phyloP scores from a whole-genome alignment of 2,113 vertebrate genomes.

The Pachycephala philippinensis region DNA sequence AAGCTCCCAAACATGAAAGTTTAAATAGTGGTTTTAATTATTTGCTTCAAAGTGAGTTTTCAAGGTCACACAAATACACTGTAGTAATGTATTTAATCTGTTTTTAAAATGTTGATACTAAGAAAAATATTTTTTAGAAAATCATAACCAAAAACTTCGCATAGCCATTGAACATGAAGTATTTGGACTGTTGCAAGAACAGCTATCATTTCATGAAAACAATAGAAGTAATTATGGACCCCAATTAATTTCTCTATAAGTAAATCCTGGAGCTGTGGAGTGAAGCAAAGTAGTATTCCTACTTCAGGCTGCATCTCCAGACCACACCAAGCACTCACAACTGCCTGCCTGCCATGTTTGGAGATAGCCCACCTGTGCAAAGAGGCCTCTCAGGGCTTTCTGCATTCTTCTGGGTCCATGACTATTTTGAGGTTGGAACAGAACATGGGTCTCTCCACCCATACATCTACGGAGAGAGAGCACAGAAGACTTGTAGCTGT shows the following conservation, averaged over 20 bases:
- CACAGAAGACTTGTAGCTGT: neutral
- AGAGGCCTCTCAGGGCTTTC: neutral
- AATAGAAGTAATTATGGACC: neutral
- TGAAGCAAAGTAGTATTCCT: neutral
- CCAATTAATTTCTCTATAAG: neutral
- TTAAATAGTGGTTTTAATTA: neutral
- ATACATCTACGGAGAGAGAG: neutral
- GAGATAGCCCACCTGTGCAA: neutral
- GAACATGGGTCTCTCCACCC: neutral
- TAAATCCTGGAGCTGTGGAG: neutral
- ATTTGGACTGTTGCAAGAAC: neutral
- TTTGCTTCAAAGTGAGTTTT: neutral
- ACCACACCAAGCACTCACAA: neutral
- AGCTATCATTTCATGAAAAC: neutral
- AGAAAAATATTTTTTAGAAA: neutral
- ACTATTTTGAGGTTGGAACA: neutral
- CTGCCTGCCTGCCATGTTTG: neutral
- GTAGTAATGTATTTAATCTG: neutral
- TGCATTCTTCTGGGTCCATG: neutral
- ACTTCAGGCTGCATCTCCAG: neutral
- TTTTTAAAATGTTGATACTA: neutral
- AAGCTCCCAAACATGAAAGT: neutral
- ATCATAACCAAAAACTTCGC: neutral
- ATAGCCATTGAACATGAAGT: neutral
- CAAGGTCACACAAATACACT: neutral